Evolutionary conservation across 1,140 invertebrate genomes (phyloP), one percentile per base, ranked within the genome.

Genomic region (Microplitis demolitor): DNA sequence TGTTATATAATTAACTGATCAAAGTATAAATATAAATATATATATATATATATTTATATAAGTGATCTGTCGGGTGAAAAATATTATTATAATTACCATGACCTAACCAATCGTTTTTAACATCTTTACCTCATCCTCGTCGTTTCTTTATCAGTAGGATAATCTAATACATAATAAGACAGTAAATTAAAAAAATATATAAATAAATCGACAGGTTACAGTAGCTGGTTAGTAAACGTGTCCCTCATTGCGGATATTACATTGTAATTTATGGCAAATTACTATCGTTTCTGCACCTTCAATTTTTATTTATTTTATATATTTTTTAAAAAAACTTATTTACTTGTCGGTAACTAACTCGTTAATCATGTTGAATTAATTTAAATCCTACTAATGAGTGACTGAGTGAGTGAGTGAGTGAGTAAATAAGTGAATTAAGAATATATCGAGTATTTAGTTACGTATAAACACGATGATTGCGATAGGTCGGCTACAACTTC

Each of bases 81-180:
- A 83, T 84, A 79, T 80, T 79, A 78, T 73, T 78, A 74, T 74
- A 79, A 76, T 83, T 82, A 83, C 84, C 83, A 80, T 85, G 83
- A 84, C 84, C 84, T 84, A 84, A 84, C 83, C 81, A 82, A 79
- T 45, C 39, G 39, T 82, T 78, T 72, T 68, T 69, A 72, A 50
- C 75, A 76, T 81, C 79, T 80, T 45, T 39, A 9, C 31, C 67
- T 54, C 56, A 37, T 54, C 37, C 54, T 35, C 14, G 35, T 45
- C 58, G 34, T 58, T 24, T 58, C 67, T 53, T 69, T 11, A 66
- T 51, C 33, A 39, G 56, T 45, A 53, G 35, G 35, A 33, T 56
- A 66, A 53, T 69, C 39, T 60, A 69, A 58, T 54, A 58, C 56
- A 69, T 69, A 53, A 54, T 54, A 39, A 53, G 54, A 58, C 67